These are phyloP conservation scores for Ptychochromis oligacanthus DNA, from an alignment of 2,113 vertebrate species.

Conservation along the genomic window DNA sequence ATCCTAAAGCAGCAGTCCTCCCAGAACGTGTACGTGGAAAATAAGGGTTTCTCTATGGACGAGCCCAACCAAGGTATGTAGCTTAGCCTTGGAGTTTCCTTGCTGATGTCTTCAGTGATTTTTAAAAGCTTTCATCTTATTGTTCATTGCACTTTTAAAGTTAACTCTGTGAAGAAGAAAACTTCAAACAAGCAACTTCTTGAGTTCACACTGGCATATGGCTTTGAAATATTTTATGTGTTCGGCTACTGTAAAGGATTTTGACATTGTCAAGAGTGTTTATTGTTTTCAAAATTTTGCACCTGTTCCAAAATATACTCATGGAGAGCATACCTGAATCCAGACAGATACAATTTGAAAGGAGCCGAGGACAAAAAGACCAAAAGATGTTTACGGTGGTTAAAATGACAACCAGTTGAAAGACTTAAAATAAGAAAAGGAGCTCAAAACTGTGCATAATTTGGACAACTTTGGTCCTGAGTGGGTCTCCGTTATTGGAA, in stretches of 20 bases:
- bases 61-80: conserved; percentile 86
- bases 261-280: not conserved
- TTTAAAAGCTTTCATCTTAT: too few relatives aligned
- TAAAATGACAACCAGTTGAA: not conserved
- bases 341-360: not conserved
- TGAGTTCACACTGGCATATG: not conserved
- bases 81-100: not conserved
- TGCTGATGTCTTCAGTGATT: not conserved
- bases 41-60: conserved; percentile 95
- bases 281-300: not conserved
- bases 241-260: not conserved
- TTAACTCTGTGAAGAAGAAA: not conserved
- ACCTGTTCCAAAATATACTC: not conserved
- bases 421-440: not conserved
- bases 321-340: not conserved
- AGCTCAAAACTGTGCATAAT: not conserved
- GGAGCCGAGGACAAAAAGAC: not conserved
- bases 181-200: not conserved
- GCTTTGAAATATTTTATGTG: not conserved
- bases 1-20: conserved; percentile 90
- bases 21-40: conserved; percentile 91
- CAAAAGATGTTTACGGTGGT: not conserved
- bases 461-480: not conserved
- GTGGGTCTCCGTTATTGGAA: too few relatives aligned
- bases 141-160: too few relatives aligned